Evolutionary conservation across 1,140 invertebrate species (phyloP).

Genomic region (Drosophila triauraria): DNA sequence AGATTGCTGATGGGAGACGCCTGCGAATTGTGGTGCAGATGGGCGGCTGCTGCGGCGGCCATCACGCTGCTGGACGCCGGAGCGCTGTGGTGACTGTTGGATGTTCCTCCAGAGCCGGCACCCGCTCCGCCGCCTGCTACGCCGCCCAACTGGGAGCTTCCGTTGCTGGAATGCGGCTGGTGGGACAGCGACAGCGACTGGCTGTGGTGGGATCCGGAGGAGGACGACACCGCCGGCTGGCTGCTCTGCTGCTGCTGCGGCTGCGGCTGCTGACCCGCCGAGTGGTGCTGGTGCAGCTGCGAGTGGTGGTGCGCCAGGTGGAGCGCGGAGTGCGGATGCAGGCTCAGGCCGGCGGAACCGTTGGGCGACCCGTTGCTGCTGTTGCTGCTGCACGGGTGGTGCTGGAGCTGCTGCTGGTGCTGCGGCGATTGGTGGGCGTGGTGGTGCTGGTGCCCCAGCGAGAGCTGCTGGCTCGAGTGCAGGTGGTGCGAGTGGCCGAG

Average conservation of each 20-base stretch:
- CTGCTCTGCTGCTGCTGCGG: constrained; percentile 44
- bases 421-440: constrained; percentile 49
- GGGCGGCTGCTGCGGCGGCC: constrained; percentile 80
- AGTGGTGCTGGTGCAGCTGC: constrained; percentile 67
- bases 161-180: constrained; percentile 66
- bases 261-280: constrained; percentile 50
- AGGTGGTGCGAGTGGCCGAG: constrained; percentile 65
- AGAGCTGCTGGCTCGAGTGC: constrained; percentile 67
- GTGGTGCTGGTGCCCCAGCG: constrained; percentile 55
- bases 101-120: constrained; percentile 14
- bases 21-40: constrained; percentile 81
- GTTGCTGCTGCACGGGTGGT: constrained; percentile 63
- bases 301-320: constrained; percentile 61
- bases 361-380: constrained; percentile 67
- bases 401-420: constrained; percentile 46
- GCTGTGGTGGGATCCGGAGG: constrained; percentile 47
- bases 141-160: constrained; percentile 56
- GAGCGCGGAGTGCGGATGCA: constrained; percentile 66
- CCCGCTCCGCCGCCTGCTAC: constrained; percentile 23
- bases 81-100: constrained; percentile 49
- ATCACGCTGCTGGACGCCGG: constrained; percentile 75
- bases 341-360: constrained; percentile 50
- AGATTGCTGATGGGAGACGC: constrained; percentile 82
- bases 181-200: constrained; percentile 57
- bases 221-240: constrained; percentile 46